phyloP scores from a whole-genome alignment of 2,113 vertebrate species.

The Gymnogyps californianus region DNA sequence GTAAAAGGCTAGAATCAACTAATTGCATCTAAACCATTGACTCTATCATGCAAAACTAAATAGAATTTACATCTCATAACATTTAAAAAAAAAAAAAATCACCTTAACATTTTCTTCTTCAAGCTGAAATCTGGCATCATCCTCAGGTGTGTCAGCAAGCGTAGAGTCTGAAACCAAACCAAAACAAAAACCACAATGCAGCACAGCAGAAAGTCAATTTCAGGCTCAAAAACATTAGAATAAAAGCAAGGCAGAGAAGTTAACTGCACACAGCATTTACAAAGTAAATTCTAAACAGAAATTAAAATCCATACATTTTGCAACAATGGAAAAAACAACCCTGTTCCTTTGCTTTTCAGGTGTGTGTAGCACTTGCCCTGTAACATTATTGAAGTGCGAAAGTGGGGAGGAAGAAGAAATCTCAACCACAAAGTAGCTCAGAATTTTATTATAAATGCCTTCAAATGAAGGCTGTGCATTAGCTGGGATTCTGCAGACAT shows the following conservation, averaged over 20 bases:
- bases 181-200: background rate
- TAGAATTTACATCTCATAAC: background rate
- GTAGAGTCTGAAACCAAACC: conserved; percentile 38
- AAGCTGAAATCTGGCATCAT: conserved; percentile 55
- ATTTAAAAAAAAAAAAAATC: too few species aligned
- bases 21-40: background rate
- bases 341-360: background rate
- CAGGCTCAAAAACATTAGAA: background rate
- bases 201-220: background rate
- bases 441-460: background rate
- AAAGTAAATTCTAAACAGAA: background rate
- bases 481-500: background rate
- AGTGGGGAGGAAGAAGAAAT: background rate
- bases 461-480: background rate
- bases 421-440: background rate
- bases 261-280: background rate
- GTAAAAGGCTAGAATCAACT: background rate
- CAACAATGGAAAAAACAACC: background rate
- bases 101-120: conserved; percentile 58
- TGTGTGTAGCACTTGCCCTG: background rate
- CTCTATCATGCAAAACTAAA: background rate
- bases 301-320: background rate
- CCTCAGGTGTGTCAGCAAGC: conserved; percentile 44
- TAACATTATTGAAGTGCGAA: background rate
- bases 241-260: background rate